A percentile compares a stretch with the other conserved stretches of the same genome.
These are phyloP conservation scores for Saturnia pavonia DNA, from an alignment of 2,888 invertebrate genomes.

Conservation along the genomic window DNA sequence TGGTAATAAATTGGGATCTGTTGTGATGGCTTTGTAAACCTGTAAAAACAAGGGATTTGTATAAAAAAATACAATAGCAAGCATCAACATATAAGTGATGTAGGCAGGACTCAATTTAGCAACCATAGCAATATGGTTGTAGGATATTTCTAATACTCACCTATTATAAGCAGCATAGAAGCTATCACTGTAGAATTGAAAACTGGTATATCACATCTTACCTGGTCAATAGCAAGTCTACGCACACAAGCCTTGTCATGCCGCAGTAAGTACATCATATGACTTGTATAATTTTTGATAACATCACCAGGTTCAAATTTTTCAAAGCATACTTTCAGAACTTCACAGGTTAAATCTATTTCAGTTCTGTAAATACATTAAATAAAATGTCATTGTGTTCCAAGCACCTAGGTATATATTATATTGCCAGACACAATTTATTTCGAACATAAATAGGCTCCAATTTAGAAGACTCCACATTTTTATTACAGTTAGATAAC, in stretches of 20 bases:
- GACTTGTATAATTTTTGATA: slow-evolving; percentile 80
- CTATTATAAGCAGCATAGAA: no score
- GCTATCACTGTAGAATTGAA: no score
- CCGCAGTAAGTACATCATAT: slow-evolving; percentile 83
- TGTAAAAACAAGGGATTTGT: slow-evolving; percentile 37
- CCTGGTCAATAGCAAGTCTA: slow-evolving; percentile 84
- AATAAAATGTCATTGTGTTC: not conserved
- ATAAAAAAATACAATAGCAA: not conserved
- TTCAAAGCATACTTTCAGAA: slow-evolving; percentile 66
- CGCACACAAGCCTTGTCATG: slow-evolving; percentile 85
- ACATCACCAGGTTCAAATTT: slow-evolving; percentile 83
- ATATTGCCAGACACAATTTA: not conserved
- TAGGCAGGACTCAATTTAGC: no score
- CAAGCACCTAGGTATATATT: no score
- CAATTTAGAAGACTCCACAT: not conserved
- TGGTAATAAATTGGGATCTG: slow-evolving; percentile 54
- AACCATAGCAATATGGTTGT: no score
- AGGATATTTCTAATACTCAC: no score
- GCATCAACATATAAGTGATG: no score
- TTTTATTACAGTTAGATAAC: no score
- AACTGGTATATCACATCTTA: slow-evolving; percentile 43
- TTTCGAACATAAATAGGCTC: not conserved
- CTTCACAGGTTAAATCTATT: slow-evolving; percentile 43
- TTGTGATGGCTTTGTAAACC: slow-evolving; percentile 60
- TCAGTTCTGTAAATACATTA: slow-evolving; percentile 30